phyloP scores from a whole-genome alignment of 2,113 vertebrate genomes.

The Chrysemys picta region DNA sequence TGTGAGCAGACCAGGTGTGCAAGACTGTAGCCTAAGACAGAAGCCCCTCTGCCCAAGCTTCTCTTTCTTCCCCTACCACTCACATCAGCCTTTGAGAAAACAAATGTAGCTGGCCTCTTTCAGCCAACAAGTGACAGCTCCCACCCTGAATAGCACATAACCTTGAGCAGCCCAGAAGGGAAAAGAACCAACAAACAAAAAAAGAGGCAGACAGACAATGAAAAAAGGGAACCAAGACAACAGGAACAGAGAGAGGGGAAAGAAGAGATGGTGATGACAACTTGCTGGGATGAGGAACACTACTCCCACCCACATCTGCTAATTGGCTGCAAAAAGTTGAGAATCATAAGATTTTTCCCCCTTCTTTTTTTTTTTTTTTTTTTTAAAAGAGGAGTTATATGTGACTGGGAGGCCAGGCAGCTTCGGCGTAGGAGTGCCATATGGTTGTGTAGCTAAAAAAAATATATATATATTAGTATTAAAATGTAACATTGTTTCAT shows the following conservation, averaged over 20 bases:
- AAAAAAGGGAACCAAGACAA: slow-evolving; percentile 67
- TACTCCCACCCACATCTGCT: background rate
- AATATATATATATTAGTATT: background rate
- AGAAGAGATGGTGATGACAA: background rate
- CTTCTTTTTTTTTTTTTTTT: no score
- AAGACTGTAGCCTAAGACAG: background rate
- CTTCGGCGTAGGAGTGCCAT: background rate
- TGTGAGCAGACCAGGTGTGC: background rate
- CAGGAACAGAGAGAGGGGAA: background rate
- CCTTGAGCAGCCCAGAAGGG: slow-evolving; percentile 43
- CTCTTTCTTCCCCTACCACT: background rate
- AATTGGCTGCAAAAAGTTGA: background rate
- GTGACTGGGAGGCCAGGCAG: background rate
- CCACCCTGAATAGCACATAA: background rate
- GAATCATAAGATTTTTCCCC: background rate
- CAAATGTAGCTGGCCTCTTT: background rate
- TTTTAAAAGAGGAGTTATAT: background rate
- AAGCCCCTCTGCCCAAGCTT: background rate
- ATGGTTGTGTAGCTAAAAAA: background rate
- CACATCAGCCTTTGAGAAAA: background rate
- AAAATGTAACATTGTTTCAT: background rate
- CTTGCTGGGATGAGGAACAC: slow-evolving; percentile 33
- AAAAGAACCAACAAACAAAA: background rate
- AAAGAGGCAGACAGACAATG: slow-evolving; percentile 30
- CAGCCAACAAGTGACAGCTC: slow-evolving; percentile 49